These are phyloP conservation scores for Calameuta pallipes DNA, from an alignment of 2,888 invertebrate species.

Conservation along the genomic window DNA sequence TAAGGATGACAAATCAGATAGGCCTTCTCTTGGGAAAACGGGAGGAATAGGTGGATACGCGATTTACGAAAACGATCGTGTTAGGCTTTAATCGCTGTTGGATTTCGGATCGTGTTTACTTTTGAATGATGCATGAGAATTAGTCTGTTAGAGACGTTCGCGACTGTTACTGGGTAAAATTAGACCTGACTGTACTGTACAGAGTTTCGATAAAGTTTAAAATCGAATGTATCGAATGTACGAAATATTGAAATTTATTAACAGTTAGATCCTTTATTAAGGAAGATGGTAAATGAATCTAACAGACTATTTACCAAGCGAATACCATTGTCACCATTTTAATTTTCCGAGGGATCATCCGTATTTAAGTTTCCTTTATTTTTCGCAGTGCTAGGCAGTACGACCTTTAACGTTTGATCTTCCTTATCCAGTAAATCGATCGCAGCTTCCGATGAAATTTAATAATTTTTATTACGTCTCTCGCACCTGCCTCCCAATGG, in stretches of 20 bases:
- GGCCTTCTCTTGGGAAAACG: conserved; percentile 25
- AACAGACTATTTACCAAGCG: background rate
- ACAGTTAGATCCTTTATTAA: background rate
- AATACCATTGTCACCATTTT: background rate
- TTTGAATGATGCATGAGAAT: no score
- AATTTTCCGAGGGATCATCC: background rate
- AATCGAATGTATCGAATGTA: background rate
- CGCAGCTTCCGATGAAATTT: background rate
- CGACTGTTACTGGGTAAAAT: background rate
- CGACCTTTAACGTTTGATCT: background rate
- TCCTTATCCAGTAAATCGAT: background rate
- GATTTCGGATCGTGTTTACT: background rate
- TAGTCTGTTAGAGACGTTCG: no score
- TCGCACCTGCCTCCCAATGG: background rate
- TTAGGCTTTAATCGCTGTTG: background rate
- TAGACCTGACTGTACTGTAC: background rate
- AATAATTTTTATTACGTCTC: background rate
- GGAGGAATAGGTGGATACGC: background rate
- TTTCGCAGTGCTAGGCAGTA: background rate
- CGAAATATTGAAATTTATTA: background rate
- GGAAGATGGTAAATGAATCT: background rate
- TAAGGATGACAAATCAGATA: background rate
- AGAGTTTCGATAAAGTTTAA: background rate
- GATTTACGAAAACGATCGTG: background rate
- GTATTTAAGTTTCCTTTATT: background rate